Base-by-base conservation (phyloP, 2,113 vertebrate species). In the Micronycteris hirsuta region DNA sequence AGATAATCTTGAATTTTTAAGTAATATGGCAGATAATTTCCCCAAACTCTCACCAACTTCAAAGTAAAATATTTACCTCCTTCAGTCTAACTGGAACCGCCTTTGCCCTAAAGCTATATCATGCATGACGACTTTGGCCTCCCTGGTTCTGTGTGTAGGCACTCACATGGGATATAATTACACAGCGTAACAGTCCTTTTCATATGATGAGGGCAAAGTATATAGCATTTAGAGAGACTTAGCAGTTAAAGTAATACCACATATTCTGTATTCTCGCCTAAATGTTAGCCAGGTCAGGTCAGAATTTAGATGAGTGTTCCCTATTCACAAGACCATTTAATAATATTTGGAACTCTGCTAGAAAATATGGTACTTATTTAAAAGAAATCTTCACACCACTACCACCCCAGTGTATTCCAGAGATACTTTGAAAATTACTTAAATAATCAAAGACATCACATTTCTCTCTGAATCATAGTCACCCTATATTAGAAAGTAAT, bases 41-140 rank as follows among this genome's bases (percentile, higher is more conserved):
- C 45, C 65, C 88, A 28, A 41, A 58, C 36, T 71, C 41, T 80
- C 61, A 90, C 5, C 52, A 90, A 41, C 15, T 85, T 95, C 38
- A 93, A 73, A 89, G 43, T 93, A 96, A 91, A 85, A 78, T 90
- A 81, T 47, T 70, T 93, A 68, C 33, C 36, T 84, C 36, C 49
- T 86, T 70, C 26, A 56, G 86, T 95, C 68, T 89, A 63, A 92
- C 63, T 93, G 36, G 54, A 97, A 78, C 38, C 54, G 63, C 33
- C 93, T 96, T 96, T 95, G 63, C 26, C 33, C 92, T 77, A 86
- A 80, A 89, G 45, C 7, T 83, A 36, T 33, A 65, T 77, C 63
- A 80, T 78, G 47, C 22, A 52, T 78, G 38, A 88, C 56, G 41
- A 9, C 41, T 95, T 88, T 94, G 43, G 28, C 94, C 73, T 95